Base-by-base conservation (phyloP, 2,113 vertebrate genomes). In the Pollimyrus isidori region DNA sequence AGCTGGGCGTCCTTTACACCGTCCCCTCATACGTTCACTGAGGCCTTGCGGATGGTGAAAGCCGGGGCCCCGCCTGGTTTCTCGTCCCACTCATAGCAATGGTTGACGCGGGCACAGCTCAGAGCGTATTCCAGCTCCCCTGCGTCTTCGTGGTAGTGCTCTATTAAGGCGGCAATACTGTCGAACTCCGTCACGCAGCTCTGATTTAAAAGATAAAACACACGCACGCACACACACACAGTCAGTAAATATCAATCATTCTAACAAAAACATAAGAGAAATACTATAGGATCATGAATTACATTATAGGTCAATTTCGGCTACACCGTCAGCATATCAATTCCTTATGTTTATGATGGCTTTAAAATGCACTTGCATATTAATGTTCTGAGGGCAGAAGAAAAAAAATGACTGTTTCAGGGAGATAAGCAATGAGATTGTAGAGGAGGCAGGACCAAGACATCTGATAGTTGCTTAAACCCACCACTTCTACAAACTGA, bases 41-140 rank as follows among this genome's bases (percentile, higher is more conserved):
- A 4, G 58, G 86, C 89, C 90, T 73, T 88, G 91, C 30, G 89
- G 1, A 58, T 84, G 39, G 90, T 91, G 0, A 76, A 46, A 23
- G 65, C 26, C 76, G 48, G 89, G 84, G 58, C 88, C n/a, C 87
- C 87, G 48, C 7, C 13, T 4, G 30, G 30, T 0, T 84, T 96
- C 95, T 93, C 95, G 90, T 93, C 96, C 92, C 96, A 96, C 94
- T 99, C 97, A 0, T 98, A 99, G 91, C 95, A 93, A 45, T 97
- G 98, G 93, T 99, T 99, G 46, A 97, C 91, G 0, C 95, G 95
- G 23, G 97, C 96, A 2, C 93, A 94, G 92, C 91, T 95, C 69
- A 99, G 92, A 19, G 90, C 93, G 87, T 95, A 97, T 90, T 97
- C 96, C 92, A 98, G 95, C 91, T 97, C 95, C 0, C 94, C 95